Base-by-base conservation (phyloP, 1,140 invertebrate genomes). In the Monochamus saltuarius region DNA sequence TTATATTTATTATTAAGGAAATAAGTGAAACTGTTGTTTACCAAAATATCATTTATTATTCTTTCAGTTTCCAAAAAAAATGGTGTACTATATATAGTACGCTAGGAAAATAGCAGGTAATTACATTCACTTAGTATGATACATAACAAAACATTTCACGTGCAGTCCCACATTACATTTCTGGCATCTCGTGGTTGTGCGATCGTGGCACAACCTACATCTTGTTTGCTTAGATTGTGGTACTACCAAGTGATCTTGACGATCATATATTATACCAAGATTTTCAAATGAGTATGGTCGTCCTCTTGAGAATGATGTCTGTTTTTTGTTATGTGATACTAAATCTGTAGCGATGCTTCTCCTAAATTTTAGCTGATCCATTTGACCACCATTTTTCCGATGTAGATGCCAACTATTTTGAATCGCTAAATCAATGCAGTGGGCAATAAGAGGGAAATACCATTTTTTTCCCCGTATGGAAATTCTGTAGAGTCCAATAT, bases 371-470 rank as follows among this genome's bases (percentile, higher is more conserved):
- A 74, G 51, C 17, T 65, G 59, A 36, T 72, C 65, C 38, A 68
- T 17, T 22, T 49, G 61, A 16, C 66, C 68, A n/a, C 59, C 56
- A 61, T 68, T 56, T 10, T 34, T 11, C 14, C 58, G 43, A 43
- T 74, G 64, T 9, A 75, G 35, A 19, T 68, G 68, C 73, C 73
- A 76, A 10, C 68, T 66, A 62, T 76, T 75, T 53, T 74, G 68
- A 11, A 70, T 50, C 16, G 68, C 64, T 56, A 73, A 63, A 60
- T 75, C 71, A 6, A 75, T 11, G 45, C 59, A 70, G 56, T 74
- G 64, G 10, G 22, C 38, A 39, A 74, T 39, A n/a, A 76, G 46
- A 17, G 70, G 65, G 54, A 66, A 70, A 61, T 70, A 75, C 71
- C 69, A 73, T 65, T 75, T 75, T 53, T 75, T 75, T 42, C 67